Evolutionary conservation across 2,888 invertebrate genomes (phyloP).

Genomic region (Agrilus mali): DNA sequence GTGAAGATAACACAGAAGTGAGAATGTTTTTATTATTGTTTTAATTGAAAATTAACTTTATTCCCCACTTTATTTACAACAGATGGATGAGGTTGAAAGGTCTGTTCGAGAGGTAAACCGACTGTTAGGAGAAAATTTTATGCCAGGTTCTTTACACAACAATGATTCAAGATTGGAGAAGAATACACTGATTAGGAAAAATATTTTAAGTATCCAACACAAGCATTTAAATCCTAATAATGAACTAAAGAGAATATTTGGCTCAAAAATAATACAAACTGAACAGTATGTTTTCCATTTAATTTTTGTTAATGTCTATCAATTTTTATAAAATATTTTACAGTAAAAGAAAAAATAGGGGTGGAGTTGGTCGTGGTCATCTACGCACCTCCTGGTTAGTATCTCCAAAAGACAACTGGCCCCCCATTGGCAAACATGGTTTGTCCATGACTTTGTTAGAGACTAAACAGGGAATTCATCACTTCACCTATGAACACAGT

Average conservation of each 20-base stretch:
- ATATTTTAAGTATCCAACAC: constrained; percentile 49
- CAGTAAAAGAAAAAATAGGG: constrained; percentile 45
- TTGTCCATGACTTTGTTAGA: constrained; percentile 57
- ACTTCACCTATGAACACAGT: constrained; percentile 66
- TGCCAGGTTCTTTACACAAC: constrained; percentile 16
- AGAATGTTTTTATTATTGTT: constrained; percentile 11
- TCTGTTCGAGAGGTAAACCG: constrained; percentile 55
- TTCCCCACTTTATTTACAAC: constrained; percentile 8
- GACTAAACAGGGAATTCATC: constrained; percentile 39
- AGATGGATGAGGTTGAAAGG: constrained; percentile 54
- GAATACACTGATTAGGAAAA: constrained; percentile 26
- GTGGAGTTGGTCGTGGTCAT: constrained; percentile 38
- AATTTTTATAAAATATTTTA: constrained; percentile 9
- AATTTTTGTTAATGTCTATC: neutral
- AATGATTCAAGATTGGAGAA: constrained; percentile 21
- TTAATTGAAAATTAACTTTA: constrained; percentile 1
- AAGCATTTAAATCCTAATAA: constrained; percentile 67
- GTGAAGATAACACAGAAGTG: constrained; percentile 52
- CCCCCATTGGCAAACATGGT: constrained; percentile 54
- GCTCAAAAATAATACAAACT: constrained; percentile 60
- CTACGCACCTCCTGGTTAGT: constrained; percentile 55
- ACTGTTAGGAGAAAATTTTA: constrained; percentile 44
- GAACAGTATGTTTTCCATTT: constrained; percentile 29
- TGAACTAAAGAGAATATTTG: constrained; percentile 71
- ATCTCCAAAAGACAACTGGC: constrained; percentile 59